These are phyloP conservation scores for Cephus nigrinus DNA, from an alignment of 2,888 invertebrate species.

Conservation along the genomic window DNA sequence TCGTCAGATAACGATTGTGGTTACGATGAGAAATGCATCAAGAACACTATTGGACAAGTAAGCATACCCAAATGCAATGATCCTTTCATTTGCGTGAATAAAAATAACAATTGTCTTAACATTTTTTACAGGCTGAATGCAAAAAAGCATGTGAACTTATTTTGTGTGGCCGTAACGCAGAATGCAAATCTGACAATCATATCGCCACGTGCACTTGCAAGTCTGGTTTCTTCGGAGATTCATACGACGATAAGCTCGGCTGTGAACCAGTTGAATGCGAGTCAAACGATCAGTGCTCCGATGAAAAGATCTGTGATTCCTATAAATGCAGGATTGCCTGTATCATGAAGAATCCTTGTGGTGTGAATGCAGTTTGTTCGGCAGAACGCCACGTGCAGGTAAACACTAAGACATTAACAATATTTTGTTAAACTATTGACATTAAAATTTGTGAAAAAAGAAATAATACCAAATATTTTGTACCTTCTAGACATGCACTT, in stretches of 20 bases:
- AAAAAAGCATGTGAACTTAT: slow-evolving; percentile 79
- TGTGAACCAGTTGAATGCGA: slow-evolving; percentile 86
- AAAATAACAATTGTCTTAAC: not conserved
- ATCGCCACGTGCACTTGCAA: slow-evolving; percentile 82
- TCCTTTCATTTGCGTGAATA: not conserved
- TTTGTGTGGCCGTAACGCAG: slow-evolving; percentile 84
- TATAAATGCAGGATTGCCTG: slow-evolving; percentile 90
- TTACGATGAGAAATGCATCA: slow-evolving; percentile 78
- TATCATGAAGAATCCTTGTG: slow-evolving; percentile 84
- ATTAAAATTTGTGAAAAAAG: not conserved
- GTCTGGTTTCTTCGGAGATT: slow-evolving; percentile 80
- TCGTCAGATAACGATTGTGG: slow-evolving; percentile 79
- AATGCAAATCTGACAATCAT: slow-evolving; percentile 81
- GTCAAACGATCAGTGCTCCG: slow-evolving; percentile 77
- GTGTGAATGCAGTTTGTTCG: slow-evolving; percentile 86
- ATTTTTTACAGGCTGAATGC: slow-evolving; percentile 72
- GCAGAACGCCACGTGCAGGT: slow-evolving; percentile 83
- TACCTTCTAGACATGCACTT: slow-evolving; percentile 73
- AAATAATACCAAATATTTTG: not conserved
- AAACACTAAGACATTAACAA: slow-evolving; percentile 36
- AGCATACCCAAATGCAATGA: slow-evolving; percentile 15
- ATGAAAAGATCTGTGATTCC: slow-evolving; percentile 85
- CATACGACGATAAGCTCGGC: slow-evolving; percentile 79
- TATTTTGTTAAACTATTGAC: not conserved
- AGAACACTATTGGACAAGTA: slow-evolving; percentile 76